Evolutionary conservation across 2,888 invertebrate species (phyloP), one percentile per base, ranked within the genome.

Genomic region (Meiosimyza decipiens): DNA sequence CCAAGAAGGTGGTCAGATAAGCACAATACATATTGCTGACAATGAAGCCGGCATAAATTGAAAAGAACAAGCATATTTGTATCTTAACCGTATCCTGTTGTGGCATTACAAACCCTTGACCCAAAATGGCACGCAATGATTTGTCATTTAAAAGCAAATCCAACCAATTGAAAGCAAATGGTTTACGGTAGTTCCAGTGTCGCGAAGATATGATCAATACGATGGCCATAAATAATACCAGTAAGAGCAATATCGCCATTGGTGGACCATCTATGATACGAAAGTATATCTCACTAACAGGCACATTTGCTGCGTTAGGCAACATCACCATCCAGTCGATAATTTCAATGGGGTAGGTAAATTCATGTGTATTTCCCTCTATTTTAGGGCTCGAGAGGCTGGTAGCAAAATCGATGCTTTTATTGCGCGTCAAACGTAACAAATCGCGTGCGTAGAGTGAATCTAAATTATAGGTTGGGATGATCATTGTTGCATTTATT

Each of bases 1-100:
- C 73, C 9, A 76, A 49, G n/a, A 75, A 54, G 1, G 74, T 73
- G 28, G 74, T 74, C n/a, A 77, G 52, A n/a, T 74, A 75, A 18
- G 75, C 76, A 11, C 64, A 22, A 63, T 76, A 77, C 4, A 72
- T 67, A 22, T 74, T 77, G 55, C 47, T 73, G 13, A 76, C 47
- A 1, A 77, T 18, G 28, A 77, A 73, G 13, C 76, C 76, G 5
- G 71, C 71, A 33, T 73, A 74, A 50, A 73, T 71, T 2, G 75
- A 3, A 1, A 77, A 50, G 1, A 76, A 71, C 16, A 65, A 69
- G n/a, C 71, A 60, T 6, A 76, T 74, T 9, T 73, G 74, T 68
- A 71, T 16, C 28, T 60, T 60, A n/a, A 7, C 60, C 15, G 12
- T 57, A n/a, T 64, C 57, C 16, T 50, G n/a, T 0, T 70, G 57